These are phyloP conservation scores for Zoanthus sansibaricus DNA, from an alignment of 92 coral and sea anemone species.

Conservation along the genomic window DNA sequence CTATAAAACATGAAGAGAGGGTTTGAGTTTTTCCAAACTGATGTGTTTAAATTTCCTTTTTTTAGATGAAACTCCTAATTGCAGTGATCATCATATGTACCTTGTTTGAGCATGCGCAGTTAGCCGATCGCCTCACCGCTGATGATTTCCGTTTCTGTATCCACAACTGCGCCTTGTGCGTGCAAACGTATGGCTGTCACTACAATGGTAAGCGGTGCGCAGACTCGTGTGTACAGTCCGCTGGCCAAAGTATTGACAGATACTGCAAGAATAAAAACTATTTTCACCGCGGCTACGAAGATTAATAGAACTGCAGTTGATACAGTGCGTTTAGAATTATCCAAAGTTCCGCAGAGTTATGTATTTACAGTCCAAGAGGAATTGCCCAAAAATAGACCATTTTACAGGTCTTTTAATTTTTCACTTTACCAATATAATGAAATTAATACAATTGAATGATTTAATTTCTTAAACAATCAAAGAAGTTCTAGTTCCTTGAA, in stretches of 20 bases:
- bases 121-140: background rate
- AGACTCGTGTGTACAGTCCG: conserved; percentile 37
- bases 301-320: background rate
- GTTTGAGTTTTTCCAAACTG: too few species aligned
- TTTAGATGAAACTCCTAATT: conserved; percentile 18
- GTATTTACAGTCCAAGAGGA: too few species aligned
- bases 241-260: conserved; percentile 19
- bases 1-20: too few species aligned
- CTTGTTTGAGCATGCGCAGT: conserved; percentile 16
- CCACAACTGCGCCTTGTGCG: conserved; percentile 34
- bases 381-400: too few species aligned
- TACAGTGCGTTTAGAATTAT: background rate
- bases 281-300: background rate
- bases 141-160: conserved; percentile 18
- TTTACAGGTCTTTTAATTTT: too few species aligned
- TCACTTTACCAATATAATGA: too few species aligned
- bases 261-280: conserved; percentile 5
- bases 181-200: conserved; percentile 34
- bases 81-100: background rate
- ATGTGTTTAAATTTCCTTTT: too few species aligned
- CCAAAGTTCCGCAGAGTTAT: too few species aligned
- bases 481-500: too few species aligned
- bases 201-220: conserved; percentile 41
- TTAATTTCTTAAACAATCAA: too few species aligned
- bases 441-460: too few species aligned